Conservation (phyloP, 2,797 vertebrate genomes). For the Artibeus jamaicensis region DNA sequence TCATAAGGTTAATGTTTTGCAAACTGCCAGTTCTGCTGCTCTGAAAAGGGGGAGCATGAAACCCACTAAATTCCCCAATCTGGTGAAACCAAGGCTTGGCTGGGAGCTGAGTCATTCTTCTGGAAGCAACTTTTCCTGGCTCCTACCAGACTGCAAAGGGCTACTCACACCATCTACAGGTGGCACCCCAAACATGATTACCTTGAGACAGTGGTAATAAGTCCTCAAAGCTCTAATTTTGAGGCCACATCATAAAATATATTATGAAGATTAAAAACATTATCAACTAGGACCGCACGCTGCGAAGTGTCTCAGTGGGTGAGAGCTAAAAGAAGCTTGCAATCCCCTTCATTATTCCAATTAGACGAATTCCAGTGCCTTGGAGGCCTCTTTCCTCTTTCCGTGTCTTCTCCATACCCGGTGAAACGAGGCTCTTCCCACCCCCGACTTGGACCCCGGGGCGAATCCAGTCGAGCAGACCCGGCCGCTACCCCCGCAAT, state of each 20-base stretch:
- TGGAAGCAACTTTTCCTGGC: slow-evolving; percentile 53
- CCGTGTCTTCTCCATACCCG: background rate
- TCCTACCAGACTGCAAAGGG: background rate
- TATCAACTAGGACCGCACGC: background rate
- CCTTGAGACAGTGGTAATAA: background rate
- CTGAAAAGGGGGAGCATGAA: background rate
- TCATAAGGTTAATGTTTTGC: background rate
- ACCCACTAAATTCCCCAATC: slow-evolving; percentile 28
- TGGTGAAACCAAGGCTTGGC: background rate
- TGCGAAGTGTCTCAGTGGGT: background rate
- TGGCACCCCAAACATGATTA: slow-evolving; percentile 53
- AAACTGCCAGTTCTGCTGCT: background rate
- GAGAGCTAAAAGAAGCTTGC: background rate
- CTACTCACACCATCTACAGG: slow-evolving; percentile 57
- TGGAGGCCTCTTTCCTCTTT: background rate
- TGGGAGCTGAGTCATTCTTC: slow-evolving; percentile 76
- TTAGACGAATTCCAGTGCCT: background rate
- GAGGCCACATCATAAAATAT: background rate
- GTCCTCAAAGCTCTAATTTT: background rate
- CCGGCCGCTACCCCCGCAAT: background rate
- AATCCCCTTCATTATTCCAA: background rate
- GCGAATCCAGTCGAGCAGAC: background rate
- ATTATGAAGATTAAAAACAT: background rate
- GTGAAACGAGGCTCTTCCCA: background rate
- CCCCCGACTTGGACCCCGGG: background rate